Evolutionary conservation across 64 coral and sea anemone genomes (phyloP).

Genomic region (Pocillopora verrucosa): DNA sequence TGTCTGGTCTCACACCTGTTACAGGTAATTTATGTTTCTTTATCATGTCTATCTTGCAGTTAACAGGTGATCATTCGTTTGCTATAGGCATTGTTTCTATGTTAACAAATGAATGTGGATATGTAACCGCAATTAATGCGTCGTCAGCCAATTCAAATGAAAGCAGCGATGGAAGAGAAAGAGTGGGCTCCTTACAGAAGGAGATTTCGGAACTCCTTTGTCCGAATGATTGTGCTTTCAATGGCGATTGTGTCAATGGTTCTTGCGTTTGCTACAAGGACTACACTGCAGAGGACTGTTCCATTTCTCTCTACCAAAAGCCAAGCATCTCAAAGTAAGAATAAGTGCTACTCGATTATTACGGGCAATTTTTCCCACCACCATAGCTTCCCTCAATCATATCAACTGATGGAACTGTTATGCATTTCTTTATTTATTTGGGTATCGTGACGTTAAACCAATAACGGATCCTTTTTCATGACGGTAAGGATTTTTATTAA

Average conservation of each 20-base stretch:
- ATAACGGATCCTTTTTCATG: too few relatives aligned
- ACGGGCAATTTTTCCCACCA: too few relatives aligned
- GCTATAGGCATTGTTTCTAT: not conserved
- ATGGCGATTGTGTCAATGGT: slow-evolving; percentile 29
- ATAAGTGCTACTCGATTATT: not conserved
- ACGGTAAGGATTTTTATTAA: too few relatives aligned
- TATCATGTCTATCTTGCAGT: not conserved
- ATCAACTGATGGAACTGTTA: too few relatives aligned
- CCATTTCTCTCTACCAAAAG: not conserved
- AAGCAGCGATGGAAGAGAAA: not conserved
- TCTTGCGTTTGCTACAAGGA: slow-evolving; percentile 31
- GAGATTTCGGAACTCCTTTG: not conserved
- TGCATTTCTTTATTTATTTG: too few relatives aligned
- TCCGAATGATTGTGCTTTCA: slow-evolving; percentile 12
- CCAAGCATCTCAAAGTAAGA: not conserved
- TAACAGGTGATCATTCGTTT: slow-evolving; percentile 20
- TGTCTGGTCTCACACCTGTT: too few relatives aligned
- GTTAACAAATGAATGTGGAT: slow-evolving; percentile 30
- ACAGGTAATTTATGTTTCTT: too few relatives aligned
- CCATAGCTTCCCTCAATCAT: too few relatives aligned
- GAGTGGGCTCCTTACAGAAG: not conserved
- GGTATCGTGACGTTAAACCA: too few relatives aligned
- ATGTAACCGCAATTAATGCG: slow-evolving; percentile 5
- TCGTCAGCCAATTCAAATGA: slow-evolving; percentile 1
- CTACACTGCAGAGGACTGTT: slow-evolving; percentile 39